These are phyloP conservation scores for Hydrozoanthus gracilis DNA, from an alignment of 92 coral and sea anemone species.

Conservation along the genomic window DNA sequence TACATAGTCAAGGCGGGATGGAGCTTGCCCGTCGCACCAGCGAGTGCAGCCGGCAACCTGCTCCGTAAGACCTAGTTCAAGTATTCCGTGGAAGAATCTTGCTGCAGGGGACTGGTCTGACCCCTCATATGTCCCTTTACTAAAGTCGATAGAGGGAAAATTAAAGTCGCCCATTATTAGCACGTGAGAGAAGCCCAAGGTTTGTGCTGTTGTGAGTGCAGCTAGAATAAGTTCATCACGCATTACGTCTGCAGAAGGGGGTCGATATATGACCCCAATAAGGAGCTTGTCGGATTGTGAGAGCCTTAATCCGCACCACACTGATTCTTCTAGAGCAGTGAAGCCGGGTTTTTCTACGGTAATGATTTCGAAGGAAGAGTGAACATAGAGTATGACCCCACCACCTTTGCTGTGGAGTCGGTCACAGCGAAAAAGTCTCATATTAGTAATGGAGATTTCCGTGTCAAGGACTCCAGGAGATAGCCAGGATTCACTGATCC, in stretches of 20 bases:
- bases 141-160: not conserved
- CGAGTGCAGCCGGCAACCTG: too few relatives aligned
- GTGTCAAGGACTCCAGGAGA: not conserved
- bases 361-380: not conserved
- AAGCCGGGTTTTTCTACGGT: not conserved
- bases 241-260: too few relatives aligned
- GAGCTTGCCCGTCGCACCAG: too few relatives aligned
- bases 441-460: not conserved
- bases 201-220: too few relatives aligned
- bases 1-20: not conserved
- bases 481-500: not conserved
- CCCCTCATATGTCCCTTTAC: not conserved
- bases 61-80: not conserved
- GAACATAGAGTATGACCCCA: not conserved
- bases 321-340: not conserved
- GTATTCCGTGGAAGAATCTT: not conserved
- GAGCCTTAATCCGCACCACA: not conserved
- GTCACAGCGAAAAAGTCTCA: not conserved
- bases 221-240: too few relatives aligned
- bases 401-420: not conserved
- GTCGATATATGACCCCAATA: not conserved
- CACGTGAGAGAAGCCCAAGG: not conserved
- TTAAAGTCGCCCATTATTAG: too few relatives aligned
- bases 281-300: not conserved
- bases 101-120: not conserved